Base-by-base conservation (phyloP, 2,888 invertebrate genomes). In the Melitaea athalia region DNA sequence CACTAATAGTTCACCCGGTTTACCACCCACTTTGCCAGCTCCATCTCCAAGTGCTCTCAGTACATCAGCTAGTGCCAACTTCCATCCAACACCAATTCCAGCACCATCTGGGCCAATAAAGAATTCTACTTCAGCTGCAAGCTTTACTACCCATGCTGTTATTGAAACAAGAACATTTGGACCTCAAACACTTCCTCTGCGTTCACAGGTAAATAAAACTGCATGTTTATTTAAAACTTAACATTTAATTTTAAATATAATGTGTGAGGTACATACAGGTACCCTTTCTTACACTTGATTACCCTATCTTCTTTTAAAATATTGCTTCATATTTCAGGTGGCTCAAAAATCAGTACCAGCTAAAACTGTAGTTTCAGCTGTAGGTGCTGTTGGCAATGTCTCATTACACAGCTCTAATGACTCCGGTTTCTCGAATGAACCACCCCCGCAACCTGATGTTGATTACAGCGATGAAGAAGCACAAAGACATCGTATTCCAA, bases 391-490 rank as follows among this genome's bases (percentile, higher is more conserved):
- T 59, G 95, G 95, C 69, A 96, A 95, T 82, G 95, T 95, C 1
- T 97, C 97, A 52, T 94, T 98, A 76, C 97, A 98, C 86, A 97
- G 97, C 88, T 97, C 97, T 84, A 98, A 98, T 87, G 98, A 98
- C 88, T 97, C 97, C 77, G 98, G 98, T 15, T 98, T 98, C 87
- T 97, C 97, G 80, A 97, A 98, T 84, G 98, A 98, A 83, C 95
- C 96, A 11, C 97, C 97, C 5, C 96, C 95, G 38, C 97, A 97
- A 81, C 98, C 98, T 31, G 97, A 98, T 87, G 95, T 97, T 70
- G 97, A 98, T 87, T 97, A 98, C 86, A 97, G 97, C 63, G 97
- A 98, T 82, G 97, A 97, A 88, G 97, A 98, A 83, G 96, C 95
- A 68, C 94, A 95, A 76, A 87, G 93, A 73, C 85, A 94, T 80